phyloP scores from a whole-genome alignment of 2,888 invertebrate genomes.

The Brenthis hecate region DNA sequence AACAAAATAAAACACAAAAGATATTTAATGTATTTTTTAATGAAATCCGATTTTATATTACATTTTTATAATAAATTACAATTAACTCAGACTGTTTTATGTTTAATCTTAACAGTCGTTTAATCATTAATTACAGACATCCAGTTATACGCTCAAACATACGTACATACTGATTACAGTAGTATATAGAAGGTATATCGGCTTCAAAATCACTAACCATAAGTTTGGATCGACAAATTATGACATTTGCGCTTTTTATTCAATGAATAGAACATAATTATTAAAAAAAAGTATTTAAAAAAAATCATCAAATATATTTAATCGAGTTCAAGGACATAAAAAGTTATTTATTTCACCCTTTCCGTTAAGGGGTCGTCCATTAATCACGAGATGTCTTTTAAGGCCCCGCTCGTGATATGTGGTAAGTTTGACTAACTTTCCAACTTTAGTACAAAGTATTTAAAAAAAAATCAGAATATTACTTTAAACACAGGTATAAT shows the following conservation, averaged over 20 bases:
- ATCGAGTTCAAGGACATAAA: too few species aligned
- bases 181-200: constrained; percentile 30
- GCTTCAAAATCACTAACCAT: constrained; percentile 41
- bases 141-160: constrained; percentile 26
- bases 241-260: neutral
- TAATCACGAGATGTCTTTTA: too few species aligned
- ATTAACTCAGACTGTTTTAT: constrained; percentile 59
- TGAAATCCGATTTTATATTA: constrained; percentile 76
- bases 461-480: too few species aligned
- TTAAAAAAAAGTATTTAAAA: too few species aligned
- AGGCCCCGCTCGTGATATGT: too few species aligned
- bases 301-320: too few species aligned
- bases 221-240: constrained; percentile 26
- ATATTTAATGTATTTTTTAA: constrained; percentile 63
- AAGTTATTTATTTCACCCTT: too few species aligned
- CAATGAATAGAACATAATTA: neutral
- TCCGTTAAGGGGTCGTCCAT: too few species aligned
- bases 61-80: constrained; percentile 66
- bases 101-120: constrained; percentile 44
- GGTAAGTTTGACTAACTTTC: too few species aligned
- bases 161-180: constrained; percentile 25
- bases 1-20: constrained; percentile 26
- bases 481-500: too few species aligned
- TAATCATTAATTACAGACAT: constrained; percentile 41
- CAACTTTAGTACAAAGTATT: too few species aligned